Conservation (phyloP, 2,113 vertebrate species). For the Xyrauchen texanus region DNA sequence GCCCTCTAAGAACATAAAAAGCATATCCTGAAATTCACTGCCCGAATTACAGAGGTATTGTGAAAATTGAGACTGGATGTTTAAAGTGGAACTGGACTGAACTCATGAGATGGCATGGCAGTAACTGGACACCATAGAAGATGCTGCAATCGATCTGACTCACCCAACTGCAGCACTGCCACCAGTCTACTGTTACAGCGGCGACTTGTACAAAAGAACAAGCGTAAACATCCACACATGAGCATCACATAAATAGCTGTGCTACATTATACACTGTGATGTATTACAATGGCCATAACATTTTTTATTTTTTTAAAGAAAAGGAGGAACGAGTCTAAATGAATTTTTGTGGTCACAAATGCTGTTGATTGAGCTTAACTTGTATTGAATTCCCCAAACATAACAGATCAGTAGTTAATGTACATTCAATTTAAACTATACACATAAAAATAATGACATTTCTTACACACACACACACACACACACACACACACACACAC, state of each 20-base stretch:
- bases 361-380: too few relatives aligned
- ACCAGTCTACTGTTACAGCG: constrained; percentile 53
- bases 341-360: too few relatives aligned
- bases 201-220: constrained; percentile 15
- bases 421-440: too few relatives aligned
- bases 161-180: constrained; percentile 18
- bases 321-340: too few relatives aligned
- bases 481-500: too few relatives aligned
- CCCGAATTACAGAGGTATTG: background rate
- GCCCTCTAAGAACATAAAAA: too few relatives aligned
- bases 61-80: background rate
- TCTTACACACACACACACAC: too few relatives aligned
- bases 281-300: too few relatives aligned
- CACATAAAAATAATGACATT: too few relatives aligned
- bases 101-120: background rate
- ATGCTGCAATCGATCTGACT: constrained; percentile 56
- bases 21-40: background rate
- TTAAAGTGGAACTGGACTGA: background rate
- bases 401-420: too few relatives aligned
- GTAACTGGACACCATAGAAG: constrained; percentile 53
- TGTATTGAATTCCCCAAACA: too few relatives aligned
- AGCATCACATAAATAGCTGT: background rate
- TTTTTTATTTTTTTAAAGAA: too few relatives aligned
- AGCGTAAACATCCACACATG: constrained; percentile 20
- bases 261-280: background rate